phyloP scores from a whole-genome alignment of 2,888 invertebrate genomes.

The Ophion obscuratus region DNA sequence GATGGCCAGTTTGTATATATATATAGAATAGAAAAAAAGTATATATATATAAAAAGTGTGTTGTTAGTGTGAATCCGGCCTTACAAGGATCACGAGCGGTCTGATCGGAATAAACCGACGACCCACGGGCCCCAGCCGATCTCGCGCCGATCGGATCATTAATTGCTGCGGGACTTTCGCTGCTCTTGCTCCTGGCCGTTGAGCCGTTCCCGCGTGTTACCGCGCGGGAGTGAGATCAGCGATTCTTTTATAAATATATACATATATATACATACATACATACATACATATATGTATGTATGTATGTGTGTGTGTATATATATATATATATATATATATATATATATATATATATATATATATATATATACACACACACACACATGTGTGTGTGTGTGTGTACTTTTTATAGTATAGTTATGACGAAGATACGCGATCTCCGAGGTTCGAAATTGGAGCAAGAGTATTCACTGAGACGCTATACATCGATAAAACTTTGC shows the following conservation, averaged over 20 bases:
- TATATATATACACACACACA: no score
- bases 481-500: background rate
- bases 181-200: slow-evolving; percentile 23
- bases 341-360: slow-evolving; percentile 1
- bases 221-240: slow-evolving; percentile 54
- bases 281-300: background rate
- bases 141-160: slow-evolving; percentile 55
- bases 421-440: slow-evolving; percentile 3
- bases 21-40: no score
- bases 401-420: slow-evolving; percentile 10
- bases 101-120: slow-evolving; percentile 45
- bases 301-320: background rate
- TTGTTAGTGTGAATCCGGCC: slow-evolving; percentile 1
- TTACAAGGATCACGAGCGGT: slow-evolving; percentile 26
- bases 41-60: background rate
- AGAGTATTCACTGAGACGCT: slow-evolving; percentile 24
- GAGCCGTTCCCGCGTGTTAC: slow-evolving; percentile 39
- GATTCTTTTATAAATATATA: slow-evolving; percentile 37
- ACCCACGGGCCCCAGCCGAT: slow-evolving; percentile 30
- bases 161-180: slow-evolving; percentile 61
- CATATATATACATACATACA: background rate
- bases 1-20: background rate
- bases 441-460: slow-evolving; percentile 31
- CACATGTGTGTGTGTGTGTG: background rate
- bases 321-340: background rate